A percentile compares a stretch with the other conserved stretches of the same genome.
These are phyloP conservation scores for Protaetia brevitarsis DNA, from an alignment of 1,140 invertebrate species.

Conservation along the genomic window DNA sequence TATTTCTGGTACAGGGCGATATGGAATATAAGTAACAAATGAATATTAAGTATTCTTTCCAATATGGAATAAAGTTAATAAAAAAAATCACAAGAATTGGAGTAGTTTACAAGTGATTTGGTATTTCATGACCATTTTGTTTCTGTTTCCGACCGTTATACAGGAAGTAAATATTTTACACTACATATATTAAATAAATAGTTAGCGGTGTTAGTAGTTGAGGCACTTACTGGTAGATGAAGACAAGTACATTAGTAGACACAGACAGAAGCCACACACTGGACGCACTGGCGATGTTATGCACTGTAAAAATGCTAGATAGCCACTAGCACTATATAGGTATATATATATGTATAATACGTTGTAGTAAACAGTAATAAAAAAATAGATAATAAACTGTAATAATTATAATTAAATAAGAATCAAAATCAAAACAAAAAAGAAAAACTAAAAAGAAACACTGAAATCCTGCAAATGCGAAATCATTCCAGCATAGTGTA, in stretches of 20 bases:
- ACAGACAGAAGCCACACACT: constrained; percentile 46
- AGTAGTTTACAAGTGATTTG: no score
- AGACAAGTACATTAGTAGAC: constrained; percentile 47
- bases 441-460: neutral
- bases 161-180: no score
- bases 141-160: no score
- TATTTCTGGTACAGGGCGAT: no score
- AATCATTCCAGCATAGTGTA: constrained; percentile 31
- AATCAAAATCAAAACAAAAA: neutral
- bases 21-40: no score
- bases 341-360: neutral
- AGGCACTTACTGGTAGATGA: constrained; percentile 46
- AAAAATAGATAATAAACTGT: neutral
- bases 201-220: constrained; percentile 39
- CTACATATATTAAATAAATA: neutral
- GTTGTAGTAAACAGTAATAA: neutral
- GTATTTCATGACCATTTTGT: no score
- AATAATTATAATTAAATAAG: neutral
- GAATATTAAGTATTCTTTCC: no score
- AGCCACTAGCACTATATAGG: constrained; percentile 33
- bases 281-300: constrained; percentile 35
- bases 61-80: no score
- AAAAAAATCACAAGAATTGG: no score
- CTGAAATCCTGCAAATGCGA: constrained; percentile 18
- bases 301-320: constrained; percentile 27